phyloP scores from a whole-genome alignment of 2,797 vertebrate genomes.

The Peromyscus eremicus region DNA sequence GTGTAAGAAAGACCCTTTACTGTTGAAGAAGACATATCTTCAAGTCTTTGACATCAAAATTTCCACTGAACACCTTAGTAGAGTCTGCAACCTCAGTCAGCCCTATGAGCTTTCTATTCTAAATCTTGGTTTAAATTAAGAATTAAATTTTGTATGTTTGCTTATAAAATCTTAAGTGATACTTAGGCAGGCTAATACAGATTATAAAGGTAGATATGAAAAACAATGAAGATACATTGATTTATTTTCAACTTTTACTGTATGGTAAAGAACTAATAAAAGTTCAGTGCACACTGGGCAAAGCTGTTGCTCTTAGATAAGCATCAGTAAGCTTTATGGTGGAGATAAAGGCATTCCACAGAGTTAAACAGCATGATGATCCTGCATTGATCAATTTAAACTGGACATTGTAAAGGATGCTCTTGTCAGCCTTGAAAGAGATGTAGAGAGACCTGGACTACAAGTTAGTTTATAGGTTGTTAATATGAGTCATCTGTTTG shows the following conservation, averaged over 20 bases:
- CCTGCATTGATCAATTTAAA: neutral
- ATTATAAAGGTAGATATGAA: neutral
- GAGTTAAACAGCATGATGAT: neutral
- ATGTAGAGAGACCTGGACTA: neutral
- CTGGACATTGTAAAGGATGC: neutral
- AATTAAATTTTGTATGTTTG: neutral
- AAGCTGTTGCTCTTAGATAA: neutral
- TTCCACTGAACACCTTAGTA: neutral
- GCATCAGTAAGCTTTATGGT: neutral
- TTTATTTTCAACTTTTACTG: conserved; percentile 8
- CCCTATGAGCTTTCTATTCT: neutral
- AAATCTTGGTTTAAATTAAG: neutral
- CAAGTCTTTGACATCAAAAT: neutral
- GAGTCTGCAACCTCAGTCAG: neutral
- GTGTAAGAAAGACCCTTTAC: neutral
- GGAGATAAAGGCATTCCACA: neutral
- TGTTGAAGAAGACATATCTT: neutral
- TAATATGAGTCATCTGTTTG: neutral
- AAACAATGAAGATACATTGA: conserved; percentile 18
- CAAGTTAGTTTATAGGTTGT: neutral
- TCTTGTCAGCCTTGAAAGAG: neutral
- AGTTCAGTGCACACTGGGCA: neutral
- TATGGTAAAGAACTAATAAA: neutral
- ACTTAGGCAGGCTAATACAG: neutral
- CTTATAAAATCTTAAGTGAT: neutral